Evolutionary conservation across 2,797 vertebrate genomes (phyloP), one percentile per base, ranked within the genome.

Genomic region (Melanotaenia nigrans): DNA sequence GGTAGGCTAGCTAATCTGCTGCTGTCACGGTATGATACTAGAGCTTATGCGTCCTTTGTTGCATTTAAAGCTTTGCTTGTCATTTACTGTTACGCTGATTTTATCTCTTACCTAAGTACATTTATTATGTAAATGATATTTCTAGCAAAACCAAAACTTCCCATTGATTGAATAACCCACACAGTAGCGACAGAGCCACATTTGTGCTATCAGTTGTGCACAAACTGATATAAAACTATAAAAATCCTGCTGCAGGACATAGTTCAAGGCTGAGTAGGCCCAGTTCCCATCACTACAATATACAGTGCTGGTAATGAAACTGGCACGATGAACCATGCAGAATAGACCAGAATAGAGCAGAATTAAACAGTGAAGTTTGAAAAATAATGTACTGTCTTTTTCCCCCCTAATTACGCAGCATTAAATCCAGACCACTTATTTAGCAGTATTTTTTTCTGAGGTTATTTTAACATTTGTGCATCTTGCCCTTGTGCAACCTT

Each of bases 1-100:
- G 51, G 59, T 40, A 36, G 60, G 38, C 76, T 57, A 75, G 89
- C 89, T 90, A 82, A 87, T 77, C 77, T 24, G 78, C 79, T 55
- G 65, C 75, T 68, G n/a, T 0, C 57, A 24, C 69, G 3, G 0
- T 2, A 9, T 1, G 18, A 18, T 58, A 42, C 55, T 4, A 12
- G 20, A 36, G 65, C 22, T 22, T 28, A 32, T 13, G 0, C 60
- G 14, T 38, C 28, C 8, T 13, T 22, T 28, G 35, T 1, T 56
- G 12, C 8, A 49, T 14, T 32, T 36, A 5, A 38, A 4, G 24
- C 22, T 20, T 30, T 49, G 22, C 59, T 49, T 38, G 18, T 18
- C 0, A 35, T 38, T 70, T 36, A 13, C 18, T 3, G 1, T 6
- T 28, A 5, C 16, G 64, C 11, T 0, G 1, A 2, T 12, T 13